Base-by-base conservation (phyloP, 1,140 invertebrate species). In the Gonatopus flavifemur region DNA sequence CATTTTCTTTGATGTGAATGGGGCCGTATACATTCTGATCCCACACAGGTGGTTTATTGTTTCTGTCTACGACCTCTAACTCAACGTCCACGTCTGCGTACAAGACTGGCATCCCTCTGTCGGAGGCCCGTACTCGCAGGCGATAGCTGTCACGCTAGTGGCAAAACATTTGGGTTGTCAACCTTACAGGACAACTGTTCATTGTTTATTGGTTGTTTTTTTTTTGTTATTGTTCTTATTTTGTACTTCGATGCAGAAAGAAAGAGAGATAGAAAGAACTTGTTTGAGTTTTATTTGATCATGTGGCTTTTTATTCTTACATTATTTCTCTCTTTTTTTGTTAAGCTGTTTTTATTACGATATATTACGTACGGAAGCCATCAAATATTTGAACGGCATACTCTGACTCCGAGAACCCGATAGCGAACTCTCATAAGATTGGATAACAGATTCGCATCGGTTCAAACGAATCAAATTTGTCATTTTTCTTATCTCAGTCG, bases 21-120 rank as follows among this genome's bases (percentile, higher is more conserved):
- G 92, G 92, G 82, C 92, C 91, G 86, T 96, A 96, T 81, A 91
- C 85, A 81, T 83, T 86, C 80, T 85, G 84, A 84, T 95, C 91
- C 93, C 93, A 96, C 77, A 94, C 85, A 79, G 93, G 93, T 77
- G 93, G 93, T 85, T 95, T 95, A 88, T 94, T 95, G 86, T 94
- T 94, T 82, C 91, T 89, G 87, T 95, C 92, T 83, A 96, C 92
- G 81, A 96, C 92, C 84, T 94, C 92, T 87, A 96, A 90, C 80
- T 93, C 90, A 82, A 95, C 91, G 81, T 95, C 92, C 80, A 95
- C 93, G 81, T 94, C 90, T 78, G 93, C 92, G 80, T 84, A 88
- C 74, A 90, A 89, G 75, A 88, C 87, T 77, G 89, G 87, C 76
- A 83, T 85, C 76, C 93, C 93, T 81, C 86, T 86, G 85, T 96